Evolutionary conservation across 2,113 vertebrate species (phyloP), one percentile per base, ranked within the genome.

Genomic region (Paramisgurnus dabryanus): DNA sequence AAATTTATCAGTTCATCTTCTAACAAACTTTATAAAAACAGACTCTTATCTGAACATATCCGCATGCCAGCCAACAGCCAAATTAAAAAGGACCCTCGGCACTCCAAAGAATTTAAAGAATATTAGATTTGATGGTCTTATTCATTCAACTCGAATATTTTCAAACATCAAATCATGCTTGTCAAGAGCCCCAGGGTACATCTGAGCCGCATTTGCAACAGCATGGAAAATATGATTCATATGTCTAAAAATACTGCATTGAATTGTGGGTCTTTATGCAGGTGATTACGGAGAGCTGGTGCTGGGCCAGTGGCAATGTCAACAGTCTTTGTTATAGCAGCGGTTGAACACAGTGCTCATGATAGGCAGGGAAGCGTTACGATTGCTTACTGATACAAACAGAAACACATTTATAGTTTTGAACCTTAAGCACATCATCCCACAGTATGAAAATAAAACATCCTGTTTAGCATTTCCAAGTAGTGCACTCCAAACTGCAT

Each of bases 71-170:
- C 17, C 18, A 60, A 73, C 22, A 41, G 55, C 40, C 71, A 61
- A 61, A 60, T 18, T 22, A 15, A 58, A 58, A 58, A 55, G 27
- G n/a, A 45, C n/a, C 18, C 55, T 60, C 2, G 18, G 40, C 71
- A 27, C 41, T 45, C 40, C 40, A 15, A 27, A n/a, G 45, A 61
- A 43, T 22, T 60, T 3, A 58, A 4, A 17, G 7, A 58, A 43
- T 73, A 22, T 43, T 58, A 45, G 55, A 74, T 61, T 61, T 61
- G 40, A 74, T 61, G 55, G 40, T 61, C 40, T n/a, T 45, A 18
- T 60, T 74, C 71, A 60, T 73, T 73, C 40, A 74, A 15, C 71
- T 73, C n/a, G 60, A 60, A 73, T 73, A 74, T 73, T 58, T 60
- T 60, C 71, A 73, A 55, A 60, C 70, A 73, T 60, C 57, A 34